phyloP scores from a whole-genome alignment of 2,797 vertebrate genomes.

The Crenuchus spilurus region DNA sequence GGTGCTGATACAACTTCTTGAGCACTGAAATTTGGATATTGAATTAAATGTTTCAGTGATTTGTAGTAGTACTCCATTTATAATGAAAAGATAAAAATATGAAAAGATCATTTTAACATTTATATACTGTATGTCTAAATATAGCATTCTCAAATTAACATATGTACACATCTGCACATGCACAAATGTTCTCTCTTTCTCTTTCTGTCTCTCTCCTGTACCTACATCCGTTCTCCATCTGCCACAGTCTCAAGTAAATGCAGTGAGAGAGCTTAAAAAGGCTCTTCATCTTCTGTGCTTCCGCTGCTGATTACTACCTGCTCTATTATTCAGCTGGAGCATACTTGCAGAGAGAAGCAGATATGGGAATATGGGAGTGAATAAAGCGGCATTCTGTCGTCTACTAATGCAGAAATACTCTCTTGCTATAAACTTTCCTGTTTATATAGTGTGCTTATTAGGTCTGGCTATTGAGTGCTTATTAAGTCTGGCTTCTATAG shows the following conservation, averaged over 20 bases:
- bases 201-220: background rate
- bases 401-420: background rate
- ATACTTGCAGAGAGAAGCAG: background rate
- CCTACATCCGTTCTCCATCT: no score
- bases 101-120: no score
- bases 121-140: no score
- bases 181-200: background rate
- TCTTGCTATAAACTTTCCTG: no score
- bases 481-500: background rate
- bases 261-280: background rate
- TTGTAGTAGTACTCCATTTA: no score
- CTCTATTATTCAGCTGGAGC: background rate
- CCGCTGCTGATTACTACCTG: constrained; percentile 1
- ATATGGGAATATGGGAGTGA: background rate
- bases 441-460: background rate
- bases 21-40: no score
- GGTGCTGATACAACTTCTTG: no score
- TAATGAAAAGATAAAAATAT: no score
- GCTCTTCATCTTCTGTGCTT: background rate
- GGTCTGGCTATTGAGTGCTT: no score
- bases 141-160: no score
- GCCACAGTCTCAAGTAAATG: background rate
- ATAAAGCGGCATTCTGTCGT: background rate
- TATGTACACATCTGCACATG: no score
- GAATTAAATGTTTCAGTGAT: no score